Base-by-base conservation (phyloP, 2,113 vertebrate species). In the Lamprotornis superbus region DNA sequence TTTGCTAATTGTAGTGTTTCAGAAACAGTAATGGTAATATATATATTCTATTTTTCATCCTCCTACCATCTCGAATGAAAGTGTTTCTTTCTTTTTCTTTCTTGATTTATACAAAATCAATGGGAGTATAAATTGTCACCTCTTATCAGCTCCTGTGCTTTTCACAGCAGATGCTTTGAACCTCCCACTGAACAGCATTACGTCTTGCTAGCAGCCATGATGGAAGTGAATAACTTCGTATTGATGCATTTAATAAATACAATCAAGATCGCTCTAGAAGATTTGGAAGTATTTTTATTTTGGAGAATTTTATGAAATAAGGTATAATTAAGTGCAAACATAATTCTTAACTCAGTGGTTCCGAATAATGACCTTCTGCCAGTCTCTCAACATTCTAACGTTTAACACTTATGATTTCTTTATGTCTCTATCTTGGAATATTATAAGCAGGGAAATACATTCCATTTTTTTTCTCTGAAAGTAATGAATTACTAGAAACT, bases 121-220 rank as follows among this genome's bases (percentile, higher is more conserved):
- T 75, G 76, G 60, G 46, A 94, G 86, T 84, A 76, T 86, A 83
- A 93, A 89, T 88, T 90, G 81, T 84, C 85, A 47, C 71, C 53
- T 65, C 86, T 94, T 86, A 73, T 93, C 91, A 89, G 33, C 53
- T 94, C 74, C 77, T 67, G 35, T 56, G 76, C 92, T 92, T 42
- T 70, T 93, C 64, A 61, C 68, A 95, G 90, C 91, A 95, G 89
- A 89, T 93, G 87, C 75, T 92, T 93, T 87, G 83, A 94, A 85
- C 85, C 83, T 96, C 94, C 91, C 57, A 91, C 90, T 76, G 86
- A 93, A 89, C 37, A 87, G 83, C 86, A 95, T 95, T 96, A 94
- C 88, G 73, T 94, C 63, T 96, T 96, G 7, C 92, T 83, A 83
- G 92, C 85, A 97, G 96, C 96, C 96, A 96, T 97, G 96, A 96